Conservation (phyloP, 2,113 vertebrate species). For the Boulengeromyrus knoepffleri region DNA sequence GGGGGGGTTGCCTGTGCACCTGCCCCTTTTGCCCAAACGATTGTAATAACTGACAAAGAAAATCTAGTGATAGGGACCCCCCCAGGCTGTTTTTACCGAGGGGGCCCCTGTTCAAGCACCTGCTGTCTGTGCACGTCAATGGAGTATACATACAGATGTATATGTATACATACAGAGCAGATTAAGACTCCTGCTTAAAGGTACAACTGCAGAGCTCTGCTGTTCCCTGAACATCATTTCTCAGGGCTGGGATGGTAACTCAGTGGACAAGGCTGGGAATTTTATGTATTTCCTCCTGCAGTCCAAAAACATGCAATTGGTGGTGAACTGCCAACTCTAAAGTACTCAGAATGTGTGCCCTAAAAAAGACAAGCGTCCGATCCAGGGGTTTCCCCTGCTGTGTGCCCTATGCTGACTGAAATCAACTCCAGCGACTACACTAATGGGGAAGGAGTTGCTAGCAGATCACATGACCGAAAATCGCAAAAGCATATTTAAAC, state of each 20-base stretch:
- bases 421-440: not conserved
- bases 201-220: not conserved
- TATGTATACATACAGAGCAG: no score
- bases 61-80: no score
- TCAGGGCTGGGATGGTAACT: not conserved
- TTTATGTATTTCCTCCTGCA: not conserved
- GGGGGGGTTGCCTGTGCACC: no score
- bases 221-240: not conserved
- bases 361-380: not conserved
- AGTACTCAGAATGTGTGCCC: not conserved
- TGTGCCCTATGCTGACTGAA: not conserved
- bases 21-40: no score
- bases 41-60: no score
- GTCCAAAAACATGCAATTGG: not conserved
- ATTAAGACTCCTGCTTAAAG: not conserved
- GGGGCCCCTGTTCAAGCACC: no score
- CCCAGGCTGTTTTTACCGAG: no score
- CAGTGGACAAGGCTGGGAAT: not conserved
- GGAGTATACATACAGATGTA: no score
- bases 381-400: not conserved
- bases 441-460: not conserved
- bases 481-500: not conserved
- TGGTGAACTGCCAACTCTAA: not conserved
- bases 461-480: constrained; percentile 45
- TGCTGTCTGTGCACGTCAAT: no score